Conservation (phyloP, 1,140 invertebrate genomes). For the Polypedilum vanderplanki region DNA sequence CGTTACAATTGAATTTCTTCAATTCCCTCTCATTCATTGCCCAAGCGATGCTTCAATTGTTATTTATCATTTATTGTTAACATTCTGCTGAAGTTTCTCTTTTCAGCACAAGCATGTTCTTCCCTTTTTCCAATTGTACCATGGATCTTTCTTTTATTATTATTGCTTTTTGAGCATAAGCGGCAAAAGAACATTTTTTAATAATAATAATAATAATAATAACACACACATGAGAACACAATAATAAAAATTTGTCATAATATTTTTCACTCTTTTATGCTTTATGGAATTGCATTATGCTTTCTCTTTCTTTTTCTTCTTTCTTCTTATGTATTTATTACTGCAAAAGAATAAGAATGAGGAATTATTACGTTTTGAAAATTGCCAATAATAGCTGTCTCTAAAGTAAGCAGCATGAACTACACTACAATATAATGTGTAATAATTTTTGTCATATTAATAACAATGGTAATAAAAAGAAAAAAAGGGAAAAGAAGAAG, state of each 20-base stretch:
- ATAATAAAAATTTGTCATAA: conserved; percentile 29
- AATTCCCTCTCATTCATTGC: background rate
- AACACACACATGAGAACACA: conserved; percentile 19
- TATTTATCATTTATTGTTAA: conserved; percentile 20
- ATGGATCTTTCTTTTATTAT: background rate
- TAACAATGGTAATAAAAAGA: background rate
- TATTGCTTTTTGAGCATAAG: conserved; percentile 11
- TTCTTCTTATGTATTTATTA: conserved; percentile 23
- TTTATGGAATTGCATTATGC: conserved; percentile 19
- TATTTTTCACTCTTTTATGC: conserved; percentile 21
- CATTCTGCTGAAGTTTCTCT: background rate
- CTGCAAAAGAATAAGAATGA: background rate
- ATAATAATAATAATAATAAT: conserved; percentile 12
- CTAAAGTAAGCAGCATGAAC: too few species aligned
- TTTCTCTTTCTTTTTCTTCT: background rate
- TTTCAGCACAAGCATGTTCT: background rate
- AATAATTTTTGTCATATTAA: background rate
- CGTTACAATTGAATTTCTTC: background rate
- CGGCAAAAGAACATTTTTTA: background rate
- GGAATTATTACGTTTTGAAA: background rate
- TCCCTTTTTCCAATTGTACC: background rate
- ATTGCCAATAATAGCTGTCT: background rate
- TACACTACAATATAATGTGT: too few species aligned
- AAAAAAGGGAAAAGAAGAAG: background rate
- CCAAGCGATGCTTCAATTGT: background rate